Evolutionary conservation across 2,888 invertebrate species (phyloP), one percentile per base, ranked within the genome.

Genomic region (Coenonympha glycerion): DNA sequence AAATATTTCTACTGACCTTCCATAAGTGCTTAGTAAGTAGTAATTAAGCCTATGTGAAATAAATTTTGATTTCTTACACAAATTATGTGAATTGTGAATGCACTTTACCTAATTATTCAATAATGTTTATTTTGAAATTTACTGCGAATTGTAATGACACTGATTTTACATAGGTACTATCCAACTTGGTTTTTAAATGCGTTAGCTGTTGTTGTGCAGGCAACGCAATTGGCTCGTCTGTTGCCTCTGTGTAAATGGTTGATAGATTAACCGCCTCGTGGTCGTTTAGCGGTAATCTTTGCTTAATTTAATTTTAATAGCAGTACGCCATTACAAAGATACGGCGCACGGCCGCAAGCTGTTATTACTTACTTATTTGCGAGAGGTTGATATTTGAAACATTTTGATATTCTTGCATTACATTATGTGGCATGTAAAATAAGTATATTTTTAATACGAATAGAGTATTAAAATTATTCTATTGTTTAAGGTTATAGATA

Each of bases 221-320:
- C 39, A 24, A 39, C 39, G 4, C 15, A 24, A 39, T 39, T 13
- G 9, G 15, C 3, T 39, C 39, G 39, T 39, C 39, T 39, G 24
- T 24, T 9, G 24, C 8, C 22, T 22, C 9, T 24, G 24, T 39
- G 44, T 53, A 52, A 47, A 46, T 42, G 47, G 50, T 45, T 53
- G 54, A 79, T 76, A 71, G 71, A 79, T 77, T 69, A 68, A 62
- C 61, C 60, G 45, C 48, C 53, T 52, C 59, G 49, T 60, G 61
- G 63, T 62, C 74, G 70, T 73, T 79, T 76, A 76, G 70, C 60
- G 58, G 68, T 75, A 58, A 58, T 57, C 76, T 75, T 70, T 77
- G 76, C 74, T 79, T 82, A 79, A 80, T 81, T 78, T 75, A 76
- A 79, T 80, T 82, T 82, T 82, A 80, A 82, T 80, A 74, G 69